phyloP scores from a whole-genome alignment of 2,113 vertebrate species.

The Cyprinus carpio region DNA sequence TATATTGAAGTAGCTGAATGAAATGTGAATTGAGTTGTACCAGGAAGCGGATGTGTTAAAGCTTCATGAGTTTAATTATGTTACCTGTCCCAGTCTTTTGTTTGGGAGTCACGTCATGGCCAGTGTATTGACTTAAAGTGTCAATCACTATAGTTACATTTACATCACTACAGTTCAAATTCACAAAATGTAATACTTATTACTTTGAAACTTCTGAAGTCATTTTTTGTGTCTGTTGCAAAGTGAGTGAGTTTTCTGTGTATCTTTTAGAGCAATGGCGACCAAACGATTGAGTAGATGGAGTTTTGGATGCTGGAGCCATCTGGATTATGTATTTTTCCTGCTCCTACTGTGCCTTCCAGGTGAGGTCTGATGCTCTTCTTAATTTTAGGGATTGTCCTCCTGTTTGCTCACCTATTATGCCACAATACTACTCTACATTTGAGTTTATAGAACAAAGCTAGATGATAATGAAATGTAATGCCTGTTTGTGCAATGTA shows the following conservation, averaged over 20 bases:
- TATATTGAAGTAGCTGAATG: background rate
- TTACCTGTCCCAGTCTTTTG: background rate
- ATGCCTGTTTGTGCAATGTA: background rate
- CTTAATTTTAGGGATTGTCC: background rate
- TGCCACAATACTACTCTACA: background rate
- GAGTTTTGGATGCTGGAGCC: background rate
- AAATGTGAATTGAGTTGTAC: background rate
- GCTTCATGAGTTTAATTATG: background rate
- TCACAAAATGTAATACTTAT: too few relatives aligned
- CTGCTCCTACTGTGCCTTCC: constrained; percentile 8
- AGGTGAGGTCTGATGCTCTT: constrained; percentile 32
- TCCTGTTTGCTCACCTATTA: background rate
- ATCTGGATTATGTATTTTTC: background rate
- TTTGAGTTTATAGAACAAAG: background rate
- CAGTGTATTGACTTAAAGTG: background rate
- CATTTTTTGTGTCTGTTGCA: background rate
- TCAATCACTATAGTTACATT: background rate
- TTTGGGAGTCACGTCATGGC: background rate
- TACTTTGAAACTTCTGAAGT: background rate
- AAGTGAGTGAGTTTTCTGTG: background rate
- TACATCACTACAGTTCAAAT: too few relatives aligned
- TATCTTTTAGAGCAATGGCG: constrained; percentile 43
- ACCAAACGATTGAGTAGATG: background rate
- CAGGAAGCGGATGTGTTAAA: background rate
- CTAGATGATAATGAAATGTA: background rate